Conservation (phyloP, 2,888 invertebrate species). For the Autographa gamma region DNA sequence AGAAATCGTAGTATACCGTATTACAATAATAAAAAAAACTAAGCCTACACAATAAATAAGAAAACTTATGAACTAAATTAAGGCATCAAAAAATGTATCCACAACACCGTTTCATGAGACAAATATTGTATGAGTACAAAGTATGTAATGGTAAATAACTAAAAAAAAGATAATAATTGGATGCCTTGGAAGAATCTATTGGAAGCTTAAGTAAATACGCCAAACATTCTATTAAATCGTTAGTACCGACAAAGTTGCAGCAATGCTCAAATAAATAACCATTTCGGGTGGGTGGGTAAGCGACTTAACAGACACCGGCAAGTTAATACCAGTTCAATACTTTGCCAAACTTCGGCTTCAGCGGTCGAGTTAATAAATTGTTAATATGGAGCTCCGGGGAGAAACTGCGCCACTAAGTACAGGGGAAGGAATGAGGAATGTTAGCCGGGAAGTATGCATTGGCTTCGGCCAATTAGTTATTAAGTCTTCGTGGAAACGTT, state of each 20-base stretch:
- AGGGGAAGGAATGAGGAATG: slow-evolving; percentile 17
- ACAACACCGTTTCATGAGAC: no score
- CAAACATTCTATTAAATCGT: slow-evolving; percentile 2
- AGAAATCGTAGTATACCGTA: no score
- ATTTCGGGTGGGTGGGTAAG: slow-evolving; percentile 25
- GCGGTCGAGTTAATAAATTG: slow-evolving; percentile 45
- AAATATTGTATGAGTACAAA: no score
- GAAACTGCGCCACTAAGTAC: slow-evolving; percentile 17
- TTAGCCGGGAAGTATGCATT: slow-evolving; percentile 14
- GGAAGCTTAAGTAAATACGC: background rate
- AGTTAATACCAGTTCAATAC: slow-evolving; percentile 50
- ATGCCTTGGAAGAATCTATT: background rate
- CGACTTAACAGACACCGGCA: slow-evolving; percentile 32
- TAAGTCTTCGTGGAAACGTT: slow-evolving; percentile 8
- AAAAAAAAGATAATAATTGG: no score
- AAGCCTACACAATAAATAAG: no score
- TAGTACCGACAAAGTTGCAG: slow-evolving; percentile 24
- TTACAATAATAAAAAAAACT: no score
- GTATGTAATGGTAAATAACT: no score
- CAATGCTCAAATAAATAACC: slow-evolving; percentile 36
- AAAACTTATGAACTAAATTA: no score
- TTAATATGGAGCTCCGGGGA: slow-evolving; percentile 42
- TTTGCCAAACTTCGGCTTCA: slow-evolving; percentile 32
- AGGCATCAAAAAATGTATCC: no score
- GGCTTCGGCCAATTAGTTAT: slow-evolving; percentile 3